Conservation (phyloP, 2,888 invertebrate species). For the Drosophila affinis region DNA sequence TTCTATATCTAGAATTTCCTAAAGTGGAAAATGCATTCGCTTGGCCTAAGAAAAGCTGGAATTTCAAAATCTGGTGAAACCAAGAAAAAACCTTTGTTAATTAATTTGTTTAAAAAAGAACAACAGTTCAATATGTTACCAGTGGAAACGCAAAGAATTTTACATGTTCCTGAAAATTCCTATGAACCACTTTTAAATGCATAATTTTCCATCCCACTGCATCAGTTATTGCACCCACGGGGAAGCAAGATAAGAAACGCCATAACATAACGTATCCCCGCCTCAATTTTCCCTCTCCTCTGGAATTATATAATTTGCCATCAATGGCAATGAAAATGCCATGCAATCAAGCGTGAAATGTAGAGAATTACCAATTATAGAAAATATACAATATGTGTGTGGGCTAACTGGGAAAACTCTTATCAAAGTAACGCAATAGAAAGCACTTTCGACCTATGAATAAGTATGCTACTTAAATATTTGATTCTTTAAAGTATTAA, state of each 20-base stretch:
- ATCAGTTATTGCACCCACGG: slow-evolving; percentile 37
- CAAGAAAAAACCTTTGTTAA: background rate
- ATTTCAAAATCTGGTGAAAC: background rate
- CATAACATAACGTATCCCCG: slow-evolving; percentile 2
- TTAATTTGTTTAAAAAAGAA: too few species aligned
- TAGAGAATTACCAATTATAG: slow-evolving; percentile 42
- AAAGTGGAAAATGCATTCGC: too few species aligned
- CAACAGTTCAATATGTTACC: too few species aligned
- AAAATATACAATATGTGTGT: slow-evolving; percentile 36
- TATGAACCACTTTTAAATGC: slow-evolving; percentile 25
- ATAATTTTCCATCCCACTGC: slow-evolving; percentile 38
- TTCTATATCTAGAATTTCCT: too few species aligned
- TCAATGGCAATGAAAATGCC: slow-evolving; percentile 37
- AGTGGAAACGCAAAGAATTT: too few species aligned
- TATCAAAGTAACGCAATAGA: slow-evolving; percentile 13
- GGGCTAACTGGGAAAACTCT: slow-evolving; percentile 34
- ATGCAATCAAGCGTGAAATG: slow-evolving; percentile 59
- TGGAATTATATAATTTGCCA: slow-evolving; percentile 38
- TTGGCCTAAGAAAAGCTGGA: background rate
- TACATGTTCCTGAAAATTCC: background rate
- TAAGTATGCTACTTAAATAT: background rate
- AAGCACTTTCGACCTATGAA: background rate
- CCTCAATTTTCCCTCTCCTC: slow-evolving; percentile 1
- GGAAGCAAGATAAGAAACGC: slow-evolving; percentile 8
- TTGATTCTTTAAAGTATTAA: too few species aligned